Conservation (phyloP, 2,113 vertebrate genomes). For the Rhinopomastus cyanomelas region DNA sequence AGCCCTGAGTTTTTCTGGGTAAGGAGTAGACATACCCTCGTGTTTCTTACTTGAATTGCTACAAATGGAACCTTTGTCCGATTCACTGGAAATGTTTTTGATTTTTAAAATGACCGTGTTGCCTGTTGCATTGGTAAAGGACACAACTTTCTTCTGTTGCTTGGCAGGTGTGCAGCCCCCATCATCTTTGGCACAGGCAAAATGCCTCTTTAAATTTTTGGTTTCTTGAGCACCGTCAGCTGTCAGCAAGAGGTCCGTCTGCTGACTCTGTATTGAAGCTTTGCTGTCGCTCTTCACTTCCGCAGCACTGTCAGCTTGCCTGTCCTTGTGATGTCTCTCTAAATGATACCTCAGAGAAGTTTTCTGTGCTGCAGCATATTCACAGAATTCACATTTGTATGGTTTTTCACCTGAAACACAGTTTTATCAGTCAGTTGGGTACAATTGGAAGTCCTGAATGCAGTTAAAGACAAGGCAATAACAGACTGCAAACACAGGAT, state of each 20-base stretch:
- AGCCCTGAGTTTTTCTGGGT: slow-evolving; percentile 27
- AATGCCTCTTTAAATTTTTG: slow-evolving; percentile 72
- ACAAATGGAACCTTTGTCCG: background rate
- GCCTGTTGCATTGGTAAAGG: slow-evolving; percentile 62
- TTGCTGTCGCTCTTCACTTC: slow-evolving; percentile 66
- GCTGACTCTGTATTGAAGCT: slow-evolving; percentile 51
- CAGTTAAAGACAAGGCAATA: background rate
- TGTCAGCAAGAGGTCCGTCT: slow-evolving; percentile 20
- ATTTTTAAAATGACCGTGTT: slow-evolving; percentile 36
- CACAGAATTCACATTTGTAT: slow-evolving; percentile 93
- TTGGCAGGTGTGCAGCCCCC: slow-evolving; percentile 64
- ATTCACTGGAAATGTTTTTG: slow-evolving; percentile 69
- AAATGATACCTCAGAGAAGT: slow-evolving; percentile 94
- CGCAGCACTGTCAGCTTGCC: slow-evolving; percentile 62
- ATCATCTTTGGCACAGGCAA: slow-evolving; percentile 77
- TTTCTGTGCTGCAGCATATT: slow-evolving; percentile 96
- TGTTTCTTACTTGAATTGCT: background rate
- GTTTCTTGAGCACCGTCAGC: slow-evolving; percentile 57
- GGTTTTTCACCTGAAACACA: slow-evolving; percentile 92
- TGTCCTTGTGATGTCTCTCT: slow-evolving; percentile 93
- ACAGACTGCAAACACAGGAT: background rate
- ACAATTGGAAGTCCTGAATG: background rate
- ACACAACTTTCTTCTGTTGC: slow-evolving; percentile 72
- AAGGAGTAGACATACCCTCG: background rate
- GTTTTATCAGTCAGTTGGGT: background rate